A percentile compares a stretch with the other conserved stretches of the same genome.
These are phyloP conservation scores for Hermatobates lingyangjiaoensis DNA, from an alignment of 1,140 invertebrate genomes.

Conservation along the genomic window DNA sequence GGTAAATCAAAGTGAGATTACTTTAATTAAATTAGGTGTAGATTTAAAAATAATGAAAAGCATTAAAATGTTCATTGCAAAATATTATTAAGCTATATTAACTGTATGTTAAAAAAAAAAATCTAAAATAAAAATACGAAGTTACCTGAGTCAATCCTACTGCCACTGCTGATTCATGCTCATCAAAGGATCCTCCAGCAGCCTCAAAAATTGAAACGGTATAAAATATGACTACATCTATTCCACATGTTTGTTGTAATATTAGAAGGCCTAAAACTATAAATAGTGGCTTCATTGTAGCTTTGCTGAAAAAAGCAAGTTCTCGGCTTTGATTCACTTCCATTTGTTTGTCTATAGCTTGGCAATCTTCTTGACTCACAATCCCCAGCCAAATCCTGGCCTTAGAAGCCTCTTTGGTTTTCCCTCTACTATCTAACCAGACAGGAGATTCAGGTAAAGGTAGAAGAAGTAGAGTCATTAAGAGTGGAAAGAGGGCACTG, in stretches of 20 bases:
- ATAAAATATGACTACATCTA: conserved; percentile 49
- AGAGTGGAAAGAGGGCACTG: conserved; percentile 24
- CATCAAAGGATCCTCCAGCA: conserved; percentile 32
- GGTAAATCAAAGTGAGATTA: no score
- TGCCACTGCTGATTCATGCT: conserved; percentile 38
- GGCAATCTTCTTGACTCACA: conserved; percentile 9
- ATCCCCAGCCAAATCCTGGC: conserved; percentile 26
- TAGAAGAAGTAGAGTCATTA: conserved; percentile 28
- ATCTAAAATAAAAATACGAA: conserved; percentile 29
- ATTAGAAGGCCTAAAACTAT: conserved; percentile 30
- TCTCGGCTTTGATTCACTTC: not conserved
- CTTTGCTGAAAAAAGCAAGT: conserved; percentile 5
- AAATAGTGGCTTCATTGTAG: conserved; percentile 22
- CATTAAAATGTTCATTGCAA: no score
- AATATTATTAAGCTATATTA: no score
- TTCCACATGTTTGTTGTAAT: conserved; percentile 44
- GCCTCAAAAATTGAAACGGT: conserved; percentile 41
- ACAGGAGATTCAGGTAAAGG: conserved; percentile 36
- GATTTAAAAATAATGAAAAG: no score
- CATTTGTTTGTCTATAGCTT: not conserved
- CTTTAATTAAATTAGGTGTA: no score
- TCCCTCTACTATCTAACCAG: conserved; percentile 29
- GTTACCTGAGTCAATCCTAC: conserved; percentile 34
- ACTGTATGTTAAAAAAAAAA: no score
- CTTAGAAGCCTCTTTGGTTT: conserved; percentile 27